Evolutionary conservation across 2,113 vertebrate genomes (phyloP), one percentile per base, ranked within the genome.

Genomic region (Bubo scandiacus): DNA sequence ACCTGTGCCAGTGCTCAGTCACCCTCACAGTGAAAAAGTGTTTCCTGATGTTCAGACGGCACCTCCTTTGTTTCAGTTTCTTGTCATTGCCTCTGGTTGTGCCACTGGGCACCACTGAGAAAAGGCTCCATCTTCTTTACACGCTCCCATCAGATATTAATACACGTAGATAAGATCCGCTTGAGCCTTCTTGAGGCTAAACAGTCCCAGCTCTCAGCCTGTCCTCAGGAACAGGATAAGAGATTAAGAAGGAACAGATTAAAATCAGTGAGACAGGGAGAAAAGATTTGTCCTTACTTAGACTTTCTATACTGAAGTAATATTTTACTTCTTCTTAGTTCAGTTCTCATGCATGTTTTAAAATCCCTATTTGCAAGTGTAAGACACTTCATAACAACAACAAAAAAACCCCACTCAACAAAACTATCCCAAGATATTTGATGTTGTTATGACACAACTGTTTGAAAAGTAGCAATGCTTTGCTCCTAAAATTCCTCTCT

Each of bases 281-380:
- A 91, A 84, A 51, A 91, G 40, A 66, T 75, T 45, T 80, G 49
- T 72, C 34, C 59, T 92, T 82, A 55, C 29, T 43, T 74, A 71
- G 20, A 55, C 23, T 81, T 90, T 42, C 34, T 23, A 25, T 54
- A 26, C 6, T 30, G 45, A 87, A 66, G 21, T 65, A 83, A 11
- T 57, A 57, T 36, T 71, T 73, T 87, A 66, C 55, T 63, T 93
- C 22, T 66, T 71, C n/a, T 71, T 85, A 20, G 40, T 55, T 94
- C 54, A 63, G 13, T 86, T 75, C 45, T 65, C 3, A 0, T 40
- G 36, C 73, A 26, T 34, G 34, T 21, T 83, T 67, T 43, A 72
- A 91, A 91, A 94, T 70, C 23, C 0, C 0, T 43, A 42, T 83
- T 92, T 92, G 47, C 42, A 93, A 61, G 42, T 47, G 8, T 82